A percentile compares a stretch with the other conserved stretches of the same genome.
Evolutionary conservation across 2,888 invertebrate species (phyloP).

Genomic region (Drosophila picticornis): DNA sequence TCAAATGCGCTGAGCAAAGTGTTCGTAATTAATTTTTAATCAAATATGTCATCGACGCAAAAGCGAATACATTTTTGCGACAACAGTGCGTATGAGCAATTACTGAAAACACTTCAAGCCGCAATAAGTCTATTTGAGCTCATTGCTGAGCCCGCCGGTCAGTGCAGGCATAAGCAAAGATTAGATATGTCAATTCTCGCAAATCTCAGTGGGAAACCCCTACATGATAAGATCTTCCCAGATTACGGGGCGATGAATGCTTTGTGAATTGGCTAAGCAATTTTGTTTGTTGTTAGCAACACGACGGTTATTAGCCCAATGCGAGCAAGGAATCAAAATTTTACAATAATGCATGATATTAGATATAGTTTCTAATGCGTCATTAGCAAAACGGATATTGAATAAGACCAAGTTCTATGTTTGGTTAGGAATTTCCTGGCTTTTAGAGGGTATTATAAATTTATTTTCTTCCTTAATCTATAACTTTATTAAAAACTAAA

Average conservation of each 20-base stretch:
- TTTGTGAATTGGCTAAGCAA: not conserved
- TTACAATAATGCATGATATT: slow-evolving; percentile 12
- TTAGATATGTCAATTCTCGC: slow-evolving; percentile 19
- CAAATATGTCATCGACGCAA: not conserved
- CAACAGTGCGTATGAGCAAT: slow-evolving; percentile 10
- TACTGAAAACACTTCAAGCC: not conserved
- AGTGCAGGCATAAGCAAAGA: slow-evolving; percentile 9
- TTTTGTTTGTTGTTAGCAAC: slow-evolving; percentile 7
- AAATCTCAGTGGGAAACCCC: slow-evolving; percentile 1
- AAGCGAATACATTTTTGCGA: not conserved
- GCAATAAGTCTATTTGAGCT: not conserved
- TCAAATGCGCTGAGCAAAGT: not conserved
- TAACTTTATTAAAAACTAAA: too few relatives aligned
- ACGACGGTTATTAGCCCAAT: slow-evolving; percentile 28
- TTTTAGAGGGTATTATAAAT: not conserved
- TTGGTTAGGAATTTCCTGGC: not conserved
- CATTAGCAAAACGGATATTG: not conserved
- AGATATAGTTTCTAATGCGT: not conserved
- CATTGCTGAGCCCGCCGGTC: not conserved
- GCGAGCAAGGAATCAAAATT: not conserved
- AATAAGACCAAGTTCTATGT: not conserved
- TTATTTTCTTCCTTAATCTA: not conserved
- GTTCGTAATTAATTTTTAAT: not conserved
- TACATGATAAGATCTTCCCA: slow-evolving; percentile 23
- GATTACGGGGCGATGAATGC: not conserved